Conservation (phyloP, 2,888 invertebrate species). For the Drosophila austrosaltans region DNA sequence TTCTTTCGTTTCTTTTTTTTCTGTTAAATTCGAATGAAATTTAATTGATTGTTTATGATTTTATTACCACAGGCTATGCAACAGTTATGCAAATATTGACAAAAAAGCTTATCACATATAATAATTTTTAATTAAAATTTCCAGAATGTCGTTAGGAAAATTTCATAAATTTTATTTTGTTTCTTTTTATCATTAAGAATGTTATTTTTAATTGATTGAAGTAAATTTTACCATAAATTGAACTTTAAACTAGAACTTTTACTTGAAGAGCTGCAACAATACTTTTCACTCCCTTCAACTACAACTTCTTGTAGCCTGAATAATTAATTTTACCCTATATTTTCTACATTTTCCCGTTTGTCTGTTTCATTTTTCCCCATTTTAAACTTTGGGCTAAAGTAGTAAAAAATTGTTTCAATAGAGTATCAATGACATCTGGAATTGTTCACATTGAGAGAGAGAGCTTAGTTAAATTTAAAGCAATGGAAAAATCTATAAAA, state of each 20-base stretch:
- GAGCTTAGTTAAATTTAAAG: not conserved
- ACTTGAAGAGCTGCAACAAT: not conserved
- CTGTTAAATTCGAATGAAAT: not conserved
- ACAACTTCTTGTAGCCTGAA: slow-evolving; percentile 45
- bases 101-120: not conserved
- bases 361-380: slow-evolving; percentile 19
- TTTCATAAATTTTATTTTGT: not conserved
- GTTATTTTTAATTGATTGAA: too few relatives aligned
- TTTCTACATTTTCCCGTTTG: slow-evolving; percentile 20
- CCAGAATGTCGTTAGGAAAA: not conserved
- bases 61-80: not conserved
- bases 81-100: slow-evolving; percentile 17
- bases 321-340: slow-evolving; percentile 45
- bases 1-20: not conserved
- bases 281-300: not conserved
- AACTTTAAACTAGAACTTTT: not conserved
- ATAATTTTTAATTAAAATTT: slow-evolving; percentile 3
- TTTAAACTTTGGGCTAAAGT: slow-evolving; percentile 25
- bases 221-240: not conserved
- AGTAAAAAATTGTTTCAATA: not conserved
- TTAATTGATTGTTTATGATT: slow-evolving; percentile 19
- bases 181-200: not conserved
- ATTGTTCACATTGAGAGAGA: slow-evolving; percentile 37
- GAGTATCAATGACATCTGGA: slow-evolving; percentile 36
- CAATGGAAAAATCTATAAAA: not conserved